Percentiles rank a stretch among this genome's conserved stretches.
Evolutionary conservation across 35 echinoderm and acorn worm genomes (phyloP).

Genomic region (Patiria miniata): DNA sequence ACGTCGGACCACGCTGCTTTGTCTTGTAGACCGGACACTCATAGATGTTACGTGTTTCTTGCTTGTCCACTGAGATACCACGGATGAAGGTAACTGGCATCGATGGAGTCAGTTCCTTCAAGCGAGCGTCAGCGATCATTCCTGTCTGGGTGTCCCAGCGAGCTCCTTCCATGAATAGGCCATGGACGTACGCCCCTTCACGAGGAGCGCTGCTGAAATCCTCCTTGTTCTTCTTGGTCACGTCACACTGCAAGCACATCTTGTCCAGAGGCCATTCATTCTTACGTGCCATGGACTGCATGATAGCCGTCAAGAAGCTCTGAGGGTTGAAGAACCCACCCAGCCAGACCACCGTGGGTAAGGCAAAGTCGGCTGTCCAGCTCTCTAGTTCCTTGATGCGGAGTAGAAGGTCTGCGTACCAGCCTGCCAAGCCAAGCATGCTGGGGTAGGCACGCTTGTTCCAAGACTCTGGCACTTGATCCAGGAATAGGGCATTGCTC

Average conservation of each 20-base stretch:
- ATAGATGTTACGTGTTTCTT: conserved; percentile 92
- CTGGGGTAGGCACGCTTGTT: conserved; percentile 92
- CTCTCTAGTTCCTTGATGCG: conserved; percentile 94
- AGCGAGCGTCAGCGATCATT: conserved; percentile 82
- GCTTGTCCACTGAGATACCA: conserved; percentile 95
- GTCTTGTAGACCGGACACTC: conserved; percentile 99
- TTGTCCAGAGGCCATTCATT: conserved; percentile 98
- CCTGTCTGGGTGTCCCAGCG: conserved; percentile 94
- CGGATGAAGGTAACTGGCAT: conserved; percentile 96
- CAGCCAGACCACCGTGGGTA: conserved; percentile 92
- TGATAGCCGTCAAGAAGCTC: conserved; percentile 98
- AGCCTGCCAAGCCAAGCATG: conserved; percentile 70
- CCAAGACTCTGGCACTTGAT: conserved; percentile 90
- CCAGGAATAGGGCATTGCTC: conserved; percentile 87
- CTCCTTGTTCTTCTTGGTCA: conserved; percentile 99
- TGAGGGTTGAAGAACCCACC: conserved; percentile 98
- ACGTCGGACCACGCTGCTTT: conserved; percentile 93
- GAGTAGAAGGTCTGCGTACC: conserved; percentile 89
- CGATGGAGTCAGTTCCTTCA: conserved; percentile 87
- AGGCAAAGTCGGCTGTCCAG: conserved; percentile 95
- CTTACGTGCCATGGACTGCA: conserved; percentile 99
- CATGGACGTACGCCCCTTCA: conserved; percentile 90
- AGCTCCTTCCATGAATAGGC: conserved; percentile 95
- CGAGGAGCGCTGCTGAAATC: conserved; percentile 97
- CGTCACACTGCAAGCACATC: conserved; percentile 97